Percentiles rank a stretch among this genome's conserved stretches.
Evolutionary conservation across 2,888 invertebrate species (phyloP).

Genomic region (Drosophila quinaria): DNA sequence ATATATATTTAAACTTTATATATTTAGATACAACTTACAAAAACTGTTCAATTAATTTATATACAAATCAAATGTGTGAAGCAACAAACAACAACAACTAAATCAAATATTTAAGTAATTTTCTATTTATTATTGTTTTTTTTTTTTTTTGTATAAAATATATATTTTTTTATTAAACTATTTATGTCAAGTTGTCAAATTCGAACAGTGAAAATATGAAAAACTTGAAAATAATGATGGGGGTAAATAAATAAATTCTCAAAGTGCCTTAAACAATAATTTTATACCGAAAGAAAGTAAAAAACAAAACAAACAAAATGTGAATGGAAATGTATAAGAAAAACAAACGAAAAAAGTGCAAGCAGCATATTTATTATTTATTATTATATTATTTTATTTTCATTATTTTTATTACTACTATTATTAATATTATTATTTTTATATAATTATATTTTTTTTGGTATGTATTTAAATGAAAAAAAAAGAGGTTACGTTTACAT

Average conservation of each 20-base stretch:
- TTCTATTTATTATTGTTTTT: slow-evolving; percentile 55
- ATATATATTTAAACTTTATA: slow-evolving; percentile 2
- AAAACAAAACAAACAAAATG: slow-evolving; percentile 12
- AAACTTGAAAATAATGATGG: slow-evolving; percentile 36
- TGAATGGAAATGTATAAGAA: slow-evolving; percentile 13
- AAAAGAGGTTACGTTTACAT: slow-evolving; percentile 53
- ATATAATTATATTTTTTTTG: slow-evolving; percentile 52
- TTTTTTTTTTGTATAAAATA: slow-evolving; percentile 35
- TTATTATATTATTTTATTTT: slow-evolving; percentile 50
- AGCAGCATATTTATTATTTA: slow-evolving; percentile 72
- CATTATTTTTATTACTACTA: slow-evolving; percentile 46
- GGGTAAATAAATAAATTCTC: slow-evolving; percentile 71
- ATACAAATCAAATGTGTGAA: slow-evolving; percentile 15
- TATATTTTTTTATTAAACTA: slow-evolving; percentile 44
- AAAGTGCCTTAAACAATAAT: slow-evolving; percentile 82
- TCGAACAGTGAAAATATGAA: slow-evolving; percentile 18
- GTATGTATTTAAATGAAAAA: slow-evolving; percentile 56
- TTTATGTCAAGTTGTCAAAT: slow-evolving; percentile 41
- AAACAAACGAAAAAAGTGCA: slow-evolving; percentile 28
- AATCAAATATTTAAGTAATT: slow-evolving; percentile 51
- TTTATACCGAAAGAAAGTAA: slow-evolving; percentile 30
- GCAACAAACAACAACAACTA: slow-evolving; percentile 26
- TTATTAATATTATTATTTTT: slow-evolving; percentile 46
- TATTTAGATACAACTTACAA: slow-evolving; percentile 15
- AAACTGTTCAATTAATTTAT: slow-evolving; percentile 46